phyloP scores from a whole-genome alignment of 2,888 invertebrate genomes.

The Oscheius sp. region DNA sequence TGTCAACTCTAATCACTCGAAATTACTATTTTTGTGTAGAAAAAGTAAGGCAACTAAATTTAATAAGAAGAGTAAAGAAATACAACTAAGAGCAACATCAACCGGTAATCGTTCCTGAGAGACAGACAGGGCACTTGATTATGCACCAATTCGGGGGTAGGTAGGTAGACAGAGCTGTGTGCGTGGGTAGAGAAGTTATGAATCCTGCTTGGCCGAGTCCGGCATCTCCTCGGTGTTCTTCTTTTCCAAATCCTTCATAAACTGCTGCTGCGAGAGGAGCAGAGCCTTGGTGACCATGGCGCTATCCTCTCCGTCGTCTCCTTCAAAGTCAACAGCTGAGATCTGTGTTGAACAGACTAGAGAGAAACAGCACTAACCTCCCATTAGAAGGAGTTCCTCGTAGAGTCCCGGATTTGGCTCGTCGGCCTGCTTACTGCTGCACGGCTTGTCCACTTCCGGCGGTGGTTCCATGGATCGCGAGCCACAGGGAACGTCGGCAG shows the following conservation, averaged over 20 bases:
- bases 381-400: constrained; percentile 60
- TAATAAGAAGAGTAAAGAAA: too few species aligned
- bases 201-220: not conserved
- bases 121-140: constrained; percentile 1
- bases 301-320: constrained; percentile 48
- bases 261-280: constrained; percentile 65
- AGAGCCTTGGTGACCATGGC: constrained; percentile 59
- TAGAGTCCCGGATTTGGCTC: constrained; percentile 48
- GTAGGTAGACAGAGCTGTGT: not conserved
- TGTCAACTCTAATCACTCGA: not conserved
- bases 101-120: constrained; percentile 27
- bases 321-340: constrained; percentile 36
- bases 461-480: constrained; percentile 15
- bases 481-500: constrained; percentile 23
- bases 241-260: constrained; percentile 35
- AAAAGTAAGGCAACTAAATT: not conserved
- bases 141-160: not conserved
- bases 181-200: not conserved
- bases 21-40: not conserved
- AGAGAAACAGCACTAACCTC: constrained; percentile 15
- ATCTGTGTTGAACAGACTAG: constrained; percentile 8
- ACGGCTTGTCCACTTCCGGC: constrained; percentile 18
- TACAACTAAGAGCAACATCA: not conserved
- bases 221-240: constrained; percentile 5
- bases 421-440: constrained; percentile 12